Conservation (phyloP, 30 jellyfish, hydroid and myxozoan genomes). For the Turritopsis dohrnii region DNA sequence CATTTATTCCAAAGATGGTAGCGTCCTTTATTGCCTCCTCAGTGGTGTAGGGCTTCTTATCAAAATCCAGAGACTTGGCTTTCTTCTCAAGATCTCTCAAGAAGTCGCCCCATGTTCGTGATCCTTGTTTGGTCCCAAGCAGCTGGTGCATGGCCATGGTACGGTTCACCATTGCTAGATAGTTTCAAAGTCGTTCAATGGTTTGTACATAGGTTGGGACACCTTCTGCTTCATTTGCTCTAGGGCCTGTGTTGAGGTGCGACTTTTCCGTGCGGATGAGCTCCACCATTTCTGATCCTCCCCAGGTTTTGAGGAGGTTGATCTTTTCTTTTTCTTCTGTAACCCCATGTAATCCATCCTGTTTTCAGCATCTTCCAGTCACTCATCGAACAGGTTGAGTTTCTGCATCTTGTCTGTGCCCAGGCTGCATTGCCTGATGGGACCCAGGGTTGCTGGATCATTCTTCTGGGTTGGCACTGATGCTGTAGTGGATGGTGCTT, state of each 20-base stretch:
- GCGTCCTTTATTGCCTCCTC: constrained; percentile 31
- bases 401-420: constrained; percentile 33
- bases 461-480: neutral
- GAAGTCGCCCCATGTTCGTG: constrained; percentile 17
- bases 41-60: constrained; percentile 20
- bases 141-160: constrained; percentile 40
- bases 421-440: constrained; percentile 31
- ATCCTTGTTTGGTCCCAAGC: constrained; percentile 24
- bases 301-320: constrained; percentile 31
- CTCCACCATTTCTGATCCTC: constrained; percentile 27
- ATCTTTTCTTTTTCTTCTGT: constrained; percentile 18
- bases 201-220: constrained; percentile 10
- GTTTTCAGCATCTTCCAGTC: constrained; percentile 24
- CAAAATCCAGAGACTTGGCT: constrained; percentile 19
- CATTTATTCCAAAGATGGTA: constrained; percentile 23
- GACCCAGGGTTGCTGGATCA: constrained; percentile 37
- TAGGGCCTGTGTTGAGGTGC: constrained; percentile 27
- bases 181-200: constrained; percentile 1
- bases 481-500: constrained; percentile 12
- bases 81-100: constrained; percentile 28
- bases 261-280: constrained; percentile 33
- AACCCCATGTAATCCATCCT: neutral
- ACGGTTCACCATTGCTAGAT: constrained; percentile 28
- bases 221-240: neutral
- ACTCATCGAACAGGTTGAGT: constrained; percentile 26